Percentiles rank a stretch among this genome's conserved stretches.
Evolutionary conservation across 2,888 invertebrate genomes (phyloP).

Genomic region (Xylota sylvarum): DNA sequence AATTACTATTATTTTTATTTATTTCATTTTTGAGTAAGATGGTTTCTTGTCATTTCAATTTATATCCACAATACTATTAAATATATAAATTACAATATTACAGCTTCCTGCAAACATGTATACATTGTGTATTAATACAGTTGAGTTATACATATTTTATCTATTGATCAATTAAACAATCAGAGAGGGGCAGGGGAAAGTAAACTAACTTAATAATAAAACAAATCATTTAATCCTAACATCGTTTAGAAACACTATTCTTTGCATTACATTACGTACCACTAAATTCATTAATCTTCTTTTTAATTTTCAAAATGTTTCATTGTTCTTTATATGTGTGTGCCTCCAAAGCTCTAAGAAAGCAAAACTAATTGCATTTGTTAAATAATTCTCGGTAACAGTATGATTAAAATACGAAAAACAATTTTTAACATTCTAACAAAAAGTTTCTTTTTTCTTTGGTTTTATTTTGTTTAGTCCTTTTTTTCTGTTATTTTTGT

Average conservation of each 20-base stretch:
- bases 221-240: conserved; percentile 32
- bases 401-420: conserved; percentile 45
- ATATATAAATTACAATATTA: conserved; percentile 66
- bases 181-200: background rate
- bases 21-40: conserved; percentile 66
- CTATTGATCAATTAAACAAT: conserved; percentile 39
- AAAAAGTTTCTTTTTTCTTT: conserved; percentile 14
- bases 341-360: conserved; percentile 45
- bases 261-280: conserved; percentile 27
- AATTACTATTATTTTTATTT: conserved; percentile 65
- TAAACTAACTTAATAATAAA: conserved; percentile 18
- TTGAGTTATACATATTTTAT: conserved; percentile 21
- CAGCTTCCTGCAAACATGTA: conserved; percentile 60
- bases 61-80: conserved; percentile 56
- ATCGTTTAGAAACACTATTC: conserved; percentile 18
- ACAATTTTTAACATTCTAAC: conserved; percentile 48
- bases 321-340: conserved; percentile 20
- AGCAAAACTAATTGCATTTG: conserved; percentile 54
- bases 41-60: conserved; percentile 54
- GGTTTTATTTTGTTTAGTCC: background rate
- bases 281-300: conserved; percentile 5
- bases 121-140: conserved; percentile 58
- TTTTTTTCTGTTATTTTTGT: background rate
- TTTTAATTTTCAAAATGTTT: conserved; percentile 1
- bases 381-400: conserved; percentile 59